Evolutionary conservation across 2,797 vertebrate species (phyloP).

Genomic region (Propithecus perrieri): DNA sequence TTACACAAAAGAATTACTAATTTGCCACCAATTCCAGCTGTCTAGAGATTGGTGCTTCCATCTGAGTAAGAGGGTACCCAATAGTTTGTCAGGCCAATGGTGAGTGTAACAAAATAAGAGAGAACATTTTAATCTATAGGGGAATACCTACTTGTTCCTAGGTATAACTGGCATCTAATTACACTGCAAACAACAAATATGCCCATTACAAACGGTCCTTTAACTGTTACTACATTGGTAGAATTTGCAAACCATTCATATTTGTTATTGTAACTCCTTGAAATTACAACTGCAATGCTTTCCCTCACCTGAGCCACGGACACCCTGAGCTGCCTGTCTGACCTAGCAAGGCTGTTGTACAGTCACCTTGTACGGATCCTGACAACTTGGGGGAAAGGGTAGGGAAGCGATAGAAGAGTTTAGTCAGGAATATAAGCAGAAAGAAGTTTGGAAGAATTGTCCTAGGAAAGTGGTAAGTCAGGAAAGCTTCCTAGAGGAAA

Average conservation of each 20-base stretch:
- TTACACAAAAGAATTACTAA: not conserved
- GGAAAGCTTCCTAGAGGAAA: slow-evolving; percentile 37
- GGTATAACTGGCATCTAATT: not conserved
- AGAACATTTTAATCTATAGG: not conserved
- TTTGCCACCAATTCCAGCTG: not conserved
- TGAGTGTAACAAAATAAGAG: not conserved
- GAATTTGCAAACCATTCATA: not conserved
- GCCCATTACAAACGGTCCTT: not conserved
- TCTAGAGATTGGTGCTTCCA: not conserved
- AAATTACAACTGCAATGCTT: not conserved
- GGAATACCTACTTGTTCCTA: not conserved
- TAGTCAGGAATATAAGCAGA: not conserved
- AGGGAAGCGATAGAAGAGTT: not conserved
- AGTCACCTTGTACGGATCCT: not conserved
- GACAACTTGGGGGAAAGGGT: not conserved
- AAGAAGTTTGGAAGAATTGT: not conserved
- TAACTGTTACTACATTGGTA: not conserved
- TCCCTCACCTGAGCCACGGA: not conserved
- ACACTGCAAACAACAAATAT: not conserved
- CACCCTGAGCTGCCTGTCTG: not conserved
- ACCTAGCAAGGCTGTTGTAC: not conserved
- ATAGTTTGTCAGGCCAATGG: not conserved
- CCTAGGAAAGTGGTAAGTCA: not conserved
- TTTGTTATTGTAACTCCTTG: not conserved
- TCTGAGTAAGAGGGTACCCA: not conserved